Conservation (phyloP, 2,888 invertebrate species). For the Psylliodes chrysocephalus region DNA sequence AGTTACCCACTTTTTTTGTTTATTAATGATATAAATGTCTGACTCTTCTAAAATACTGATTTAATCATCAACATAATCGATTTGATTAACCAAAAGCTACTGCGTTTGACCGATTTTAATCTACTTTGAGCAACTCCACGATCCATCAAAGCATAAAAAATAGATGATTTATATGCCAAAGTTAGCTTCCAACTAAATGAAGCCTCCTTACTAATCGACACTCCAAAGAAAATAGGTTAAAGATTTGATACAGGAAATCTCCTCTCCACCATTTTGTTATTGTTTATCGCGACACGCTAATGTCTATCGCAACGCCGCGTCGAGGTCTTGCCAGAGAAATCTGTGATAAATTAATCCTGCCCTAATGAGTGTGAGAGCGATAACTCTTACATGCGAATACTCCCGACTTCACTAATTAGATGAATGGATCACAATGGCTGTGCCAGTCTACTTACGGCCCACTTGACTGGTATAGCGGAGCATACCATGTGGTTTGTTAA, state of each 20-base stretch:
- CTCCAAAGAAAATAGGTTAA: neutral
- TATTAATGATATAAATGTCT: no score
- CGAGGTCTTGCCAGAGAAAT: slow-evolving; percentile 43
- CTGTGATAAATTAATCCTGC: slow-evolving; percentile 65
- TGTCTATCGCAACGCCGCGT: slow-evolving; percentile 12
- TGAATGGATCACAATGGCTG: slow-evolving; percentile 62
- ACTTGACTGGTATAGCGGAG: slow-evolving; percentile 58
- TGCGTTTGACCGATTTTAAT: no score
- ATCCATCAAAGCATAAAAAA: no score
- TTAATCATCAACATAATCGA: no score
- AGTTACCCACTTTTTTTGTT: no score
- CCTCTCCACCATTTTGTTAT: slow-evolving; percentile 36
- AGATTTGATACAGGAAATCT: slow-evolving; percentile 4
- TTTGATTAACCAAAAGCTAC: no score
- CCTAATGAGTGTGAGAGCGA: slow-evolving; percentile 66
- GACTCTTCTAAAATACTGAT: no score
- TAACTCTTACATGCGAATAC: slow-evolving; percentile 65
- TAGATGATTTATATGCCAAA: no score
- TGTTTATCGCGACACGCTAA: slow-evolving; percentile 39
- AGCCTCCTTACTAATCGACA: neutral
- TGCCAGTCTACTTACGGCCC: slow-evolving; percentile 52
- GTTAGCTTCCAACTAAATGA: no score
- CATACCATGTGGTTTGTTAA: slow-evolving; percentile 62
- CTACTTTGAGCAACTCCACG: no score
- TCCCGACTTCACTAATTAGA: slow-evolving; percentile 64